Conservation (phyloP, 1,140 invertebrate species). For the Venturia canescens region DNA sequence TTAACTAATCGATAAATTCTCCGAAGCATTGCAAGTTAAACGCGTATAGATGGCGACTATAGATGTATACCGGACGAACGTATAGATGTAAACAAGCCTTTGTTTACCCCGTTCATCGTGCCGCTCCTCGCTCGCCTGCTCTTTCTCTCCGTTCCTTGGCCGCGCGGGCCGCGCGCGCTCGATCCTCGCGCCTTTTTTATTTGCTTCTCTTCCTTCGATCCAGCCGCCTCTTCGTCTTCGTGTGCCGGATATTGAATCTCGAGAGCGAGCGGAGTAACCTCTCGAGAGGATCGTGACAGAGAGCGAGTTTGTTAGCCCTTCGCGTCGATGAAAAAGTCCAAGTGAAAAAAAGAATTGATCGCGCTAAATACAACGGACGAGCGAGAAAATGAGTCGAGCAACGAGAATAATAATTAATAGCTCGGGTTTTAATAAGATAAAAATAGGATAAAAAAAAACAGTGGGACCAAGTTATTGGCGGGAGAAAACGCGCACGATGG, state of each 20-base stretch:
- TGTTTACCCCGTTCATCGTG: constrained; percentile 6
- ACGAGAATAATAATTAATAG: constrained; percentile 15
- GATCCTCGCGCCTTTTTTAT: neutral
- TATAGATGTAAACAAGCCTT: neutral
- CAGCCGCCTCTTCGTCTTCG: constrained; percentile 43
- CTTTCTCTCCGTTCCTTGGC: no score
- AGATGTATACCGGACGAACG: neutral
- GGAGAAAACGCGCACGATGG: no score
- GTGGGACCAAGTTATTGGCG: neutral
- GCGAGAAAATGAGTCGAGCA: constrained; percentile 11
- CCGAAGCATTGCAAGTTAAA: neutral
- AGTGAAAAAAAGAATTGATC: constrained; percentile 41
- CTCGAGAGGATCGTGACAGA: neutral
- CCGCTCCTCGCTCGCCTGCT: neutral
- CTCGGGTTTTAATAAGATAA: neutral
- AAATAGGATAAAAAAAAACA: neutral
- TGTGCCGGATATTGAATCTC: constrained; percentile 33
- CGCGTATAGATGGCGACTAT: neutral
- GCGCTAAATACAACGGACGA: constrained; percentile 39
- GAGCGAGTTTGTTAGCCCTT: neutral
- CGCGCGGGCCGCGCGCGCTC: no score
- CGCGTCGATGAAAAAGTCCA: neutral
- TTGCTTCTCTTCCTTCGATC: constrained; percentile 24
- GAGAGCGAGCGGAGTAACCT: constrained; percentile 28
- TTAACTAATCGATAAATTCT: neutral